Evolutionary conservation across 2,113 vertebrate genomes (phyloP), one percentile per base, ranked within the genome.

Genomic region (Mohoua ochrocephala): DNA sequence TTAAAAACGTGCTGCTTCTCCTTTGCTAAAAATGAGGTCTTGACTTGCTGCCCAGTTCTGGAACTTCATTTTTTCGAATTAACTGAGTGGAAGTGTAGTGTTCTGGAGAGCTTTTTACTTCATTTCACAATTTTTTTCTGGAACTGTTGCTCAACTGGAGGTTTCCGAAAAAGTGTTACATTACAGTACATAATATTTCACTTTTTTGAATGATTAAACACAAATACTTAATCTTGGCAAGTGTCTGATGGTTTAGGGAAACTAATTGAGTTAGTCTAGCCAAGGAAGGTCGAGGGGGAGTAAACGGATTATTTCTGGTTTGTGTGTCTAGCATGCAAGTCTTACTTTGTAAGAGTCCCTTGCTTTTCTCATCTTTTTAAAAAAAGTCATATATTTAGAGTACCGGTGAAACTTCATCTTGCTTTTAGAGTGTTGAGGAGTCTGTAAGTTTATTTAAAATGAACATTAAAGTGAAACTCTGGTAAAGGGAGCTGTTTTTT

Each of bases 151-250:
- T 93, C 95, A 94, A 97, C 76, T 67, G 54, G 30, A 89, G 70
- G 44, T 96, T 94, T 95, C 87, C 12, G 93, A 96, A 94, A 75
- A 53, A 74, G 53, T 54, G 95, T 89, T 83, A 50, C 57, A 21
- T 71, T 95, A 53, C 75, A 21, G 90, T 89, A 86, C 33, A 11
- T 95, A 82, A 84, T 97, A 61, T 95, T 97, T 96, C 82, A 84
- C n/a, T 93, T 96, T 96, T 94, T 91, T 91, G 84, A 96, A 88
- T 95, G 95, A 96, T 96, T 97, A 96, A 95, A 91, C 44, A 59
- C 78, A 94, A 84, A 68, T 95, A 90, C 89, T 95, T 97, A 53
- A 84, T 89, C 95, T 85, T 97, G 95, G 75, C 91, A 71, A 95
- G 84, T 96, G 39, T 82, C 70, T 83, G 53, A 69, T 85, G 41